Conservation (phyloP, 2,888 invertebrate species). For the Osedax frankpressi region DNA sequence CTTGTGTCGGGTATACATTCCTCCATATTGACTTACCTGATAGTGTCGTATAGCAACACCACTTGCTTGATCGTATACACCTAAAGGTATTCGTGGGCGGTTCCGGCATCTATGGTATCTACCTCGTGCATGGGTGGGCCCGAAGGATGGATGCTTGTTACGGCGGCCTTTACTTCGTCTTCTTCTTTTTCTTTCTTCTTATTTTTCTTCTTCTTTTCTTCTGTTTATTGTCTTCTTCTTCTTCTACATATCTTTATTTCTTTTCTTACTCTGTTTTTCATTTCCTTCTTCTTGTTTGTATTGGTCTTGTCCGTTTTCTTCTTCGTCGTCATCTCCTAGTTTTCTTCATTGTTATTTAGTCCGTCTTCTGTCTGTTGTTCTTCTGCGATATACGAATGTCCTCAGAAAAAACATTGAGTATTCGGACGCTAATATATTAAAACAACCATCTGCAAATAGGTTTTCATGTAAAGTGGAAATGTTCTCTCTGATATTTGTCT, state of each 20-base stretch:
- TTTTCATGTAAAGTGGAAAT: too few relatives aligned
- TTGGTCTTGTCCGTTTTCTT: too few relatives aligned
- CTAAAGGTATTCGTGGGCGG: background rate
- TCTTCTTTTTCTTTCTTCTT: too few relatives aligned
- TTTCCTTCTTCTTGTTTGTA: background rate
- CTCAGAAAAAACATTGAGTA: background rate
- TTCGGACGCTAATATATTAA: too few relatives aligned
- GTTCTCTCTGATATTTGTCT: too few relatives aligned
- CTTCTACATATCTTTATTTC: background rate
- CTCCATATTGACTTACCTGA: background rate
- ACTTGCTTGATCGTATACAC: background rate
- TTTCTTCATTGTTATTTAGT: too few relatives aligned
- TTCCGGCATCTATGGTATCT: slow-evolving; percentile 2
- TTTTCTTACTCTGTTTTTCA: background rate
- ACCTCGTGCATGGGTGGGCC: background rate
- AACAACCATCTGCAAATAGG: too few relatives aligned
- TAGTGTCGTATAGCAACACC: background rate
- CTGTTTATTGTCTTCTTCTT: background rate
- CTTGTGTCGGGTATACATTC: background rate
- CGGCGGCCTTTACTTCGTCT: background rate
- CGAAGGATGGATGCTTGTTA: background rate
- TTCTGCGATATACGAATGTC: background rate
- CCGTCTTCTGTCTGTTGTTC: too few relatives aligned
- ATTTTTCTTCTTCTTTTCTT: background rate
- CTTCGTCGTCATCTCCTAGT: too few relatives aligned